Conservation (phyloP, 2,888 invertebrate genomes). For the Meganola albula region DNA sequence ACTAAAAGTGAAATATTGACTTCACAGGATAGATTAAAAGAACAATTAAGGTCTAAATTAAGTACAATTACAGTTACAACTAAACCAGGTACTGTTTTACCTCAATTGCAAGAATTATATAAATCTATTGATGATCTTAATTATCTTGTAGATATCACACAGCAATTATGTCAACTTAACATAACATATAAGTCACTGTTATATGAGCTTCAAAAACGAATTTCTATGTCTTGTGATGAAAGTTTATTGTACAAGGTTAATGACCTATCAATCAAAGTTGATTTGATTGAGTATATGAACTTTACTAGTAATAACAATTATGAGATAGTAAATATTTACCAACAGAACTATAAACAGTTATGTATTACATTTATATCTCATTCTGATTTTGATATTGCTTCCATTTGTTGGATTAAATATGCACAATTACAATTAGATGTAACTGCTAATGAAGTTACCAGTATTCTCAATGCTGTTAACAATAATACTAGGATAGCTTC, state of each 20-base stretch:
- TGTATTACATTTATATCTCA: conserved; percentile 57
- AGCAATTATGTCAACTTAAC: conserved; percentile 47
- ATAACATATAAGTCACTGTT: conserved; percentile 49
- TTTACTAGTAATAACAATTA: conserved; percentile 56
- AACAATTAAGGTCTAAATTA: conserved; percentile 40
- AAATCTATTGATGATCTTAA: conserved; percentile 49
- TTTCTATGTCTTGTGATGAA: conserved; percentile 35
- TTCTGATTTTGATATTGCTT: conserved; percentile 64
- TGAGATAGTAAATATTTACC: conserved; percentile 47
- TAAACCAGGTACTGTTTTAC: conserved; percentile 36
- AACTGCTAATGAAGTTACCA: conserved; percentile 43
- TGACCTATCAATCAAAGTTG: conserved; percentile 59
- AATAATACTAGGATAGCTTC: conserved; percentile 62
- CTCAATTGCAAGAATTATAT: conserved; percentile 45
- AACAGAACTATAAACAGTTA: conserved; percentile 48
- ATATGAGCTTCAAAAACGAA: conserved; percentile 53
- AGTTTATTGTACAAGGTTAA: conserved; percentile 34
- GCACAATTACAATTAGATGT: conserved; percentile 46
- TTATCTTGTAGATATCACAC: conserved; percentile 42
- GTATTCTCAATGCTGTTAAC: conserved; percentile 58
- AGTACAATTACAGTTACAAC: conserved; percentile 30
- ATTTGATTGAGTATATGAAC: conserved; percentile 60
- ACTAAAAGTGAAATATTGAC: conserved; percentile 29
- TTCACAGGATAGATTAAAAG: conserved; percentile 51
- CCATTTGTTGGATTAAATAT: conserved; percentile 69